phyloP scores from a whole-genome alignment of 2,797 vertebrate genomes.

The Megaceryle alcyon region DNA sequence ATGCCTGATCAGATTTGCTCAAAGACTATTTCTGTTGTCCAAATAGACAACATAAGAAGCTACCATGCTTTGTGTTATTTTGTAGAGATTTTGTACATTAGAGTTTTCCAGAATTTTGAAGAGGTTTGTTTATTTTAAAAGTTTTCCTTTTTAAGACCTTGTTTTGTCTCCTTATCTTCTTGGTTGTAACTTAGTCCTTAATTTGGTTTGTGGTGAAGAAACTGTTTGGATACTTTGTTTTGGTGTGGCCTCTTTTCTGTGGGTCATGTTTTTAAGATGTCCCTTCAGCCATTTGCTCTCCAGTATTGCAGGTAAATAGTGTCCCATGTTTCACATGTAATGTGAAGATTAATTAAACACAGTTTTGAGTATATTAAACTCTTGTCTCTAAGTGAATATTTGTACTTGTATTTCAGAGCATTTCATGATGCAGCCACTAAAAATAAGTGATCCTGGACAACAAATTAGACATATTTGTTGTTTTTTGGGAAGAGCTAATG shows the following conservation, averaged over 20 bases:
- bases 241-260: neutral
- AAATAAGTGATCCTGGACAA: constrained; percentile 62
- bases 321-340: neutral
- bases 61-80: neutral
- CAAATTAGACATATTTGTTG: constrained; percentile 69
- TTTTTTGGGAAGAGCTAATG: constrained; percentile 48
- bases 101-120: neutral
- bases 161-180: neutral
- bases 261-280: neutral
- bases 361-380: neutral
- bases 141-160: neutral
- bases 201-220: neutral
- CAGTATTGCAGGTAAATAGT: neutral
- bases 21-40: neutral
- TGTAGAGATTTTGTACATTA: neutral
- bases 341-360: neutral
- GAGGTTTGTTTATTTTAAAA: neutral
- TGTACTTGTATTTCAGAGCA: constrained; percentile 14
- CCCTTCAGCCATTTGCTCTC: neutral
- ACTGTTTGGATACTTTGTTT: neutral
- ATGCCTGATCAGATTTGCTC: neutral
- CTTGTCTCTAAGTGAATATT: neutral
- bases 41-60: neutral
- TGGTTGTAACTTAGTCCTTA: neutral
- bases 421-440: constrained; percentile 28